phyloP scores from a whole-genome alignment of 2,113 vertebrate species.

The Nothobranchius kuhntae region DNA sequence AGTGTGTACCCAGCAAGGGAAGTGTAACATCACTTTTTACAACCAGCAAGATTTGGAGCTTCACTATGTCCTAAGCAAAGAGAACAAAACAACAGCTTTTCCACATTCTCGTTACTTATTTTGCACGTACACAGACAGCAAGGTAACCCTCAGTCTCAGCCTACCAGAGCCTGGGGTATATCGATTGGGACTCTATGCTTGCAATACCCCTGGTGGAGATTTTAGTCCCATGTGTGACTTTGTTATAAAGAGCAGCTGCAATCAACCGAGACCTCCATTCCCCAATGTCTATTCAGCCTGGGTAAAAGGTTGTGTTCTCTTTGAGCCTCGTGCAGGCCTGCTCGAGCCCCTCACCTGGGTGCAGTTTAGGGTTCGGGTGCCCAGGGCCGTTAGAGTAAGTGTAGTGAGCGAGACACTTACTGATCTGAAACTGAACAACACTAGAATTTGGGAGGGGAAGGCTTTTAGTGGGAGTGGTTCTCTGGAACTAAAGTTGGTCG shows the following conservation, averaged over 20 bases:
- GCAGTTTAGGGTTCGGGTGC: constrained; percentile 81
- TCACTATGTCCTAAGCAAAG: constrained; percentile 59
- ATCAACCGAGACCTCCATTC: constrained; percentile 71
- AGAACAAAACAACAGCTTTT: constrained; percentile 23
- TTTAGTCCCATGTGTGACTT: constrained; percentile 82
- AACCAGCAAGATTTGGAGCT: constrained; percentile 43
- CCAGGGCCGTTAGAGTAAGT: constrained; percentile 68
- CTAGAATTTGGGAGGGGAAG: constrained; percentile 80
- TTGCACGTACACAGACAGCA: constrained; percentile 78
- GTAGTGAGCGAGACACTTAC: constrained; percentile 70
- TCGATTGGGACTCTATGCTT: constrained; percentile 78
- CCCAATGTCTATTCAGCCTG: constrained; percentile 76
- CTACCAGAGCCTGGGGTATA: constrained; percentile 71
- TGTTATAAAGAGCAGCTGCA: constrained; percentile 69
- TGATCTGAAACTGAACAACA: constrained; percentile 72
- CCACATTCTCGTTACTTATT: constrained; percentile 75
- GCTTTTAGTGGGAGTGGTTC: constrained; percentile 59
- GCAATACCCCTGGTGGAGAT: constrained; percentile 52
- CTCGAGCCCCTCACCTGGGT: constrained; percentile 76
- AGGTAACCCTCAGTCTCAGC: constrained; percentile 75
- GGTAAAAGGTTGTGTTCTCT: constrained; percentile 80
- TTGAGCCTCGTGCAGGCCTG: constrained; percentile 80
- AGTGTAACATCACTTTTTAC: constrained; percentile 82
- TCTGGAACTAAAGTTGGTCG: constrained; percentile 72
- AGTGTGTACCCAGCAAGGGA: constrained; percentile 77